Evolutionary conservation across 2,113 vertebrate genomes (phyloP).

Genomic region (Arothron firmamentum): DNA sequence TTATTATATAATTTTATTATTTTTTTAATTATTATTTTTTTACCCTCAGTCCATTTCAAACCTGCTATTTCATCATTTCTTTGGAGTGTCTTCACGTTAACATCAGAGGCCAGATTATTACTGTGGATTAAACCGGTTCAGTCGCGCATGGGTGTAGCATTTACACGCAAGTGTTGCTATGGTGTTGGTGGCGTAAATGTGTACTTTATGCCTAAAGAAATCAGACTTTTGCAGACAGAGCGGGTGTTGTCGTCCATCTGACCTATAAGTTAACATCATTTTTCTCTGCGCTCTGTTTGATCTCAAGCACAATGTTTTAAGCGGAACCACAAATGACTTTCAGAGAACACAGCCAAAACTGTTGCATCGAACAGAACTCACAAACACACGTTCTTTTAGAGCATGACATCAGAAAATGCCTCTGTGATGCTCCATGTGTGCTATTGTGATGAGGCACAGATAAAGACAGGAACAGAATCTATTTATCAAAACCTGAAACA

Average conservation of each 20-base stretch:
- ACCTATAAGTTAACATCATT: conserved; percentile 48
- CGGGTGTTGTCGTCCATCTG: conserved; percentile 51
- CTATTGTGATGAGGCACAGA: too few relatives aligned
- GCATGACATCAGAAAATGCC: too few relatives aligned
- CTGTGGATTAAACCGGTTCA: conserved; percentile 52
- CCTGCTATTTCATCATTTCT: background rate
- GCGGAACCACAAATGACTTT: conserved; percentile 31
- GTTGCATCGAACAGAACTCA: too few relatives aligned
- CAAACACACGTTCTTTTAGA: too few relatives aligned
- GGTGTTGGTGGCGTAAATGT: conserved; percentile 60
- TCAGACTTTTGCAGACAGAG: conserved; percentile 61
- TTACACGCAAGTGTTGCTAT: conserved; percentile 68
- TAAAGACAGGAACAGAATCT: too few relatives aligned
- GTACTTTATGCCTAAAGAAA: conserved; percentile 63
- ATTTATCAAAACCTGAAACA: too few relatives aligned
- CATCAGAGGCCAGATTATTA: conserved; percentile 46
- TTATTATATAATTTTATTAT: too few relatives aligned
- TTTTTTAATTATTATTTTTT: too few relatives aligned
- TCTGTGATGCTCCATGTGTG: too few relatives aligned
- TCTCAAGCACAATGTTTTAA: conserved; percentile 36
- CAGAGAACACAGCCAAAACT: conserved; percentile 26
- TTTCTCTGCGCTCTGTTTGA: conserved; percentile 37
- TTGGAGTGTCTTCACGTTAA: conserved; percentile 28
- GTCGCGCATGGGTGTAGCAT: conserved; percentile 64
- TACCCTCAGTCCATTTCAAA: too few relatives aligned